These are phyloP conservation scores for Onthophagus sagittarius DNA, from an alignment of 2,888 invertebrate genomes.

Conservation along the genomic window DNA sequence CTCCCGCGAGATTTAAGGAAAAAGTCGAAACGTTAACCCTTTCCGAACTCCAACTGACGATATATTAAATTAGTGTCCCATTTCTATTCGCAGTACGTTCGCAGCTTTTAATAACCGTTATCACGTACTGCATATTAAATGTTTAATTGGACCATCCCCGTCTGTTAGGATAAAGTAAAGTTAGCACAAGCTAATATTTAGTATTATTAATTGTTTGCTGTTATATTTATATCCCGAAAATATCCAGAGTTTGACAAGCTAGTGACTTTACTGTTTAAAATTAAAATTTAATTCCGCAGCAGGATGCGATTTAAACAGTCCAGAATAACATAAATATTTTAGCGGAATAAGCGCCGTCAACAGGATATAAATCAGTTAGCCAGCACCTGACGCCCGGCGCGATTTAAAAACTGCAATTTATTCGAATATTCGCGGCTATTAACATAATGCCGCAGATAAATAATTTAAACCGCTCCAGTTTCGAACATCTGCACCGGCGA, in stretches of 20 bases:
- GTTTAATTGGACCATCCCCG: too few species aligned
- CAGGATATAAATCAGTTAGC: constrained; percentile 8
- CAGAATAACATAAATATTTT: constrained; percentile 14
- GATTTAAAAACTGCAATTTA: constrained; percentile 9
- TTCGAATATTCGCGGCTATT: constrained; percentile 7
- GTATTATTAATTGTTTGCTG: too few species aligned
- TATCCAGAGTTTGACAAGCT: not conserved
- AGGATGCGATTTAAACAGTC: not conserved
- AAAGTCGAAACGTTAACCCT: not conserved
- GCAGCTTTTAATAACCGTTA: not conserved
- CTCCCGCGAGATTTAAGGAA: not conserved
- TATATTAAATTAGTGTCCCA: not conserved
- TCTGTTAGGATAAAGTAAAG: too few species aligned
- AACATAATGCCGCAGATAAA: constrained; percentile 8
- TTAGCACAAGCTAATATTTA: too few species aligned
- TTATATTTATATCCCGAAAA: not conserved
- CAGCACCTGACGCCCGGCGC: not conserved
- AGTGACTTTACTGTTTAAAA: not conserved
- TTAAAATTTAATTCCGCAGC: constrained; percentile 6
- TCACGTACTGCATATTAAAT: too few species aligned
- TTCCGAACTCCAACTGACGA: not conserved
- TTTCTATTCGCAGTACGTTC: not conserved
- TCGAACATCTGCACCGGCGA: not conserved
- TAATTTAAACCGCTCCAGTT: constrained; percentile 2
- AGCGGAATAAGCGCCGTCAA: constrained; percentile 12